Percentiles rank a stretch among this genome's conserved stretches.
phyloP scores from a whole-genome alignment of 2,888 invertebrate species.

The Lordiphosa andalusiaca region DNA sequence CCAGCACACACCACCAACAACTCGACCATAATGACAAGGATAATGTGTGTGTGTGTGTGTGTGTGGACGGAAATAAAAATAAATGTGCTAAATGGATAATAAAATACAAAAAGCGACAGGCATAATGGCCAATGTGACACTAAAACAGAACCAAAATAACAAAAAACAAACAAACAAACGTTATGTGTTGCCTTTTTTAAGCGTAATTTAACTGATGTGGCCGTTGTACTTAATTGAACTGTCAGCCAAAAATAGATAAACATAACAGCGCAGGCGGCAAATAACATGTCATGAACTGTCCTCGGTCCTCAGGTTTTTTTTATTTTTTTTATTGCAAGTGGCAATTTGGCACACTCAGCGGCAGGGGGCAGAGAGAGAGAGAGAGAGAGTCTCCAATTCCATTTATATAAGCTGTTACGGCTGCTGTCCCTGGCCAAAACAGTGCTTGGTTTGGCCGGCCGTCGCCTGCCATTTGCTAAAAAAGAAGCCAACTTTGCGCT shows the following conservation, averaged over 20 bases:
- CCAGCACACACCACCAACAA: slow-evolving; percentile 38
- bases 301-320: too few relatives aligned
- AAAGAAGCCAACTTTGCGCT: slow-evolving; percentile 52
- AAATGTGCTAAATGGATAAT: slow-evolving; percentile 75
- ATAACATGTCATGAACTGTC: slow-evolving; percentile 24
- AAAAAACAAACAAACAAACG: slow-evolving; percentile 5
- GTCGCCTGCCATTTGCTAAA: slow-evolving; percentile 3
- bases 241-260: slow-evolving; percentile 61
- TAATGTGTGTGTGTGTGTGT: too few relatives aligned
- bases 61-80: slow-evolving; percentile 71
- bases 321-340: too few relatives aligned
- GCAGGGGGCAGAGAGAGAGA: not conserved
- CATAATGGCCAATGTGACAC: slow-evolving; percentile 65
- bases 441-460: not conserved
- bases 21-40: slow-evolving; percentile 50
- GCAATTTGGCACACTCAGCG: too few relatives aligned
- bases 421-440: too few relatives aligned
- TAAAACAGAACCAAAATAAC: slow-evolving; percentile 40
- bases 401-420: slow-evolving; percentile 9
- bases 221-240: slow-evolving; percentile 72
- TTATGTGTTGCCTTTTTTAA: slow-evolving; percentile 57
- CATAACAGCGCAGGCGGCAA: slow-evolving; percentile 39
- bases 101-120: slow-evolving; percentile 66
- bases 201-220: slow-evolving; percentile 69
- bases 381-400: slow-evolving; percentile 13